Evolutionary conservation across 2,888 invertebrate species (phyloP).

Genomic region (Sussaba pulchella): DNA sequence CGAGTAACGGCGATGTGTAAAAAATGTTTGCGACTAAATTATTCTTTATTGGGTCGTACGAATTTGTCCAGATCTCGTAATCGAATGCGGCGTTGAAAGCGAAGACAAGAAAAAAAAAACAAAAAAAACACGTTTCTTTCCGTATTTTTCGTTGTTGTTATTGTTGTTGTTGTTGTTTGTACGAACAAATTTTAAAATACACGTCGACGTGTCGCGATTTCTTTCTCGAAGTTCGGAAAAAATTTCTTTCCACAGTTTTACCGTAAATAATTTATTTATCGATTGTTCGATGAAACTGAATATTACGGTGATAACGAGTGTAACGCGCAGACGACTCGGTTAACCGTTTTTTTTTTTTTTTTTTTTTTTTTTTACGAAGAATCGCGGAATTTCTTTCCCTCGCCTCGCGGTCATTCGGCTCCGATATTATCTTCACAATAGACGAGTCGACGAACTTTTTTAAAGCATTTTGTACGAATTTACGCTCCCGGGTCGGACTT

Average conservation of each 20-base stretch:
- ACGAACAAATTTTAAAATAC: conserved; percentile 36
- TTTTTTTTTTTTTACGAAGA: too few species aligned
- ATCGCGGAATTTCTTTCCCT: conserved; percentile 19
- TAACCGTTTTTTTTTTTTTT: too few species aligned
- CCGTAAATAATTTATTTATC: conserved; percentile 14
- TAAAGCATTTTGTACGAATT: conserved; percentile 20
- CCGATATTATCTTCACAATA: background rate
- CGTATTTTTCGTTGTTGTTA: conserved; percentile 24
- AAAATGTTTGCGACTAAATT: conserved; percentile 42
- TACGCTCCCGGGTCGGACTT: background rate
- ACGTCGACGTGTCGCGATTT: conserved; percentile 36
- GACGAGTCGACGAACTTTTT: background rate
- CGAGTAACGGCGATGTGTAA: conserved; percentile 28
- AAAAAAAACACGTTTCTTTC: conserved; percentile 41
- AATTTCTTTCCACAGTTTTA: conserved; percentile 6
- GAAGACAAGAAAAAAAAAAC: too few species aligned
- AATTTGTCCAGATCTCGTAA: conserved; percentile 37
- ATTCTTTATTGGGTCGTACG: conserved; percentile 37
- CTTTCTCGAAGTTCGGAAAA: conserved; percentile 43
- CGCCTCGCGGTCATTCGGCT: conserved; percentile 1
- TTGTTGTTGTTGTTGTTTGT: background rate
- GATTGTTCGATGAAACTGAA: conserved; percentile 26
- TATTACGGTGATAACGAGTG: background rate
- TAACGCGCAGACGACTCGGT: conserved; percentile 14
- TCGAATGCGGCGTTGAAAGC: conserved; percentile 40